Percentiles rank a stretch among this genome's conserved stretches.
These are phyloP conservation scores for Nymphalis polychloros DNA, from an alignment of 2,888 invertebrate genomes.

Conservation along the genomic window DNA sequence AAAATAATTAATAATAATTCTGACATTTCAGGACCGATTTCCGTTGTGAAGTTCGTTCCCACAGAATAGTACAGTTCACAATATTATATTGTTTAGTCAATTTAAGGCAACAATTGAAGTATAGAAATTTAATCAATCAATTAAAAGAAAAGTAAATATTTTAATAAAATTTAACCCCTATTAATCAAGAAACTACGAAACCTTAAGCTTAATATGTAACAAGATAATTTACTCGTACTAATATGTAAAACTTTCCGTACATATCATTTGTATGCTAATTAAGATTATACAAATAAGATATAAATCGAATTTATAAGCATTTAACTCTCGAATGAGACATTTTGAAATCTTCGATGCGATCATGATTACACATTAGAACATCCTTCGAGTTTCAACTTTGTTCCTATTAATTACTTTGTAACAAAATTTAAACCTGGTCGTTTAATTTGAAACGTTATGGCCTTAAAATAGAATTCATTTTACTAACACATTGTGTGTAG, in stretches of 20 bases:
- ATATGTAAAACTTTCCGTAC: slow-evolving; percentile 17
- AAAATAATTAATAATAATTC: no score
- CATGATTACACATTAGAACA: slow-evolving; percentile 24
- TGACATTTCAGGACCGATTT: no score
- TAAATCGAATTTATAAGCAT: slow-evolving; percentile 32
- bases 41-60: no score
- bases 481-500: background rate
- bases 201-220: background rate
- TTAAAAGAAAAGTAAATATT: no score
- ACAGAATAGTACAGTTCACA: no score
- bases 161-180: background rate
- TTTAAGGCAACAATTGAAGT: no score
- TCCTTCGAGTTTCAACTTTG: slow-evolving; percentile 21
- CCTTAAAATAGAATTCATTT: slow-evolving; percentile 4
- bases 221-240: background rate
- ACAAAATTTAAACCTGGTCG: background rate
- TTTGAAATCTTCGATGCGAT: slow-evolving; percentile 18
- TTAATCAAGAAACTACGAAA: background rate
- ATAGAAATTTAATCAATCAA: no score
- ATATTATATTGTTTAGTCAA: no score
- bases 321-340: slow-evolving; percentile 24
- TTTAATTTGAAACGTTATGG: background rate
- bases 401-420: slow-evolving; percentile 22
- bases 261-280: slow-evolving; percentile 23
- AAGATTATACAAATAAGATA: slow-evolving; percentile 30